Percentiles rank a stretch among this genome's conserved stretches.
Evolutionary conservation across 2,888 invertebrate species (phyloP).

Genomic region (Microctonus aethiopoides): DNA sequence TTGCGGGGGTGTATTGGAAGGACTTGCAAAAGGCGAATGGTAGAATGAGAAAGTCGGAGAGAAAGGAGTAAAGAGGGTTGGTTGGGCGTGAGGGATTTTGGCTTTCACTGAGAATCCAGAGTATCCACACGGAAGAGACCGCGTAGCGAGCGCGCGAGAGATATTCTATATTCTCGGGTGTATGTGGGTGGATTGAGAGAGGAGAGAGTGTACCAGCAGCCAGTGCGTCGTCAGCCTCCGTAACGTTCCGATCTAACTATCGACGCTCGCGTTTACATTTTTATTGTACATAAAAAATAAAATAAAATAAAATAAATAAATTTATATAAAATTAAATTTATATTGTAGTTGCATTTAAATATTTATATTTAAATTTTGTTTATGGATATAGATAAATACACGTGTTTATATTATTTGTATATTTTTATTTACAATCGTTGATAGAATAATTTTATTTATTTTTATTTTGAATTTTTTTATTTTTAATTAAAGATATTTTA

Average conservation of each 20-base stretch:
- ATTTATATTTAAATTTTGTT: no score
- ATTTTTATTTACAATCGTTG: neutral
- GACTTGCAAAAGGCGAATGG: neutral
- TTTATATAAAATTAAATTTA: no score
- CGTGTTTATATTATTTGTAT: neutral
- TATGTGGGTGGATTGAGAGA: constrained; percentile 41
- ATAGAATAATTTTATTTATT: neutral
- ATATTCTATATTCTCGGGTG: constrained; percentile 17
- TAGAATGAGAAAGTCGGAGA: constrained; percentile 4
- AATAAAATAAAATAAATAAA: no score
- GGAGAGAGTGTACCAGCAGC: constrained; percentile 47
- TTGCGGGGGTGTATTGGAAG: neutral
- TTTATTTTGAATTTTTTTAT: neutral
- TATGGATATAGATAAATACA: no score
- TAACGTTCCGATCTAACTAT: constrained; percentile 56
- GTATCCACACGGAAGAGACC: constrained; percentile 37
- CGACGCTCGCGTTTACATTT: constrained; percentile 30
- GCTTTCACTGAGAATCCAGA: constrained; percentile 41
- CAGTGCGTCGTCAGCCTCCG: constrained; percentile 65
- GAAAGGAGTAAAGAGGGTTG: neutral
- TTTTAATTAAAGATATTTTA: no score
- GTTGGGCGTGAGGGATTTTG: constrained; percentile 29
- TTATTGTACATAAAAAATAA: neutral
- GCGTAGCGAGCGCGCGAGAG: constrained; percentile 32
- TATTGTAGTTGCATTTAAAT: no score